phyloP scores from a whole-genome alignment of 53 echinoderm and acorn worm species.

The Echinometra lucunter region DNA sequence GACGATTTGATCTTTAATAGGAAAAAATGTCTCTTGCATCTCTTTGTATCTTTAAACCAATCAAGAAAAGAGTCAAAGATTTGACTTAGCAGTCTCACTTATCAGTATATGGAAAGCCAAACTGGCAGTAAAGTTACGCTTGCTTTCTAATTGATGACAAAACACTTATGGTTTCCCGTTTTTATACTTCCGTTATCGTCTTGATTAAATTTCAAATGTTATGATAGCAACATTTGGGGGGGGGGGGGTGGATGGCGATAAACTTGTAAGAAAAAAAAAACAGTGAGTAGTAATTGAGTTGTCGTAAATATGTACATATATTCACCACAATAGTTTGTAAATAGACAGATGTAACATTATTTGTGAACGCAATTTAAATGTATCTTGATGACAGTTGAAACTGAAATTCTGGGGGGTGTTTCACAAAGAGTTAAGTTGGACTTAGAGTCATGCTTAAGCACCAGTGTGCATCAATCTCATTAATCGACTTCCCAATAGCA shows the following conservation, averaged over 20 bases:
- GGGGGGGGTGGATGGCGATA: too few relatives aligned
- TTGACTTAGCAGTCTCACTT: neutral
- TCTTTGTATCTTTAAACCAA: too few relatives aligned
- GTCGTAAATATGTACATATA: neutral
- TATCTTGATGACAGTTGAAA: neutral
- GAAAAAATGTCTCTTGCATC: too few relatives aligned
- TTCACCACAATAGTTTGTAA: neutral
- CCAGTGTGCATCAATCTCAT: too few relatives aligned
- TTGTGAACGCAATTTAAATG: neutral
- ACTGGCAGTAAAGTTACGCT: neutral
- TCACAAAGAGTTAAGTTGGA: too few relatives aligned
- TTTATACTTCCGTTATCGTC: neutral
- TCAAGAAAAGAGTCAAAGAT: neutral
- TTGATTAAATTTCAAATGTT: too few relatives aligned
- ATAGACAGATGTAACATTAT: neutral
- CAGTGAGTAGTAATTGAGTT: neutral
- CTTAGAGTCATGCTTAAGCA: too few relatives aligned
- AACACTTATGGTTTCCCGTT: neutral
- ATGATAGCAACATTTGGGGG: too few relatives aligned
- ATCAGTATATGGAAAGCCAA: neutral
- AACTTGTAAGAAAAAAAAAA: neutral
- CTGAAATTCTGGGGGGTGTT: neutral
- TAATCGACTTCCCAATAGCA: too few relatives aligned
- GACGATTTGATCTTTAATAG: neutral
- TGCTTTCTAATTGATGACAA: neutral